Evolutionary conservation across 2,797 vertebrate species (phyloP), one percentile per base, ranked within the genome.

Genomic region (Novumbra hubbsi): DNA sequence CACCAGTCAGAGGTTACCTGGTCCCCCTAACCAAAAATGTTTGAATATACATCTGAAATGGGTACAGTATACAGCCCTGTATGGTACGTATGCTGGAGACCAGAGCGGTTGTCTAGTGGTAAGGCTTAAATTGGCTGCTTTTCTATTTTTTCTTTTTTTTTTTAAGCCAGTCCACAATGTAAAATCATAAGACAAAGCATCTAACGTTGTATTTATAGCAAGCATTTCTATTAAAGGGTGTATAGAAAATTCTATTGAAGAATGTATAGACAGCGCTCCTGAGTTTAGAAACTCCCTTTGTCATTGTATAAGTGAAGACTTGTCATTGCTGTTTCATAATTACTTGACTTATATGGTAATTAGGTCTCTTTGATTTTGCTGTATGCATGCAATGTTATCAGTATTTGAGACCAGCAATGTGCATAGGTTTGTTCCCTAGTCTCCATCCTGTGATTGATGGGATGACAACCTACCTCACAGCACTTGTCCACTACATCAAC

Each of bases 381-480:
- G 52, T 55, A 55, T 82, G 76, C 73, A 76, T 72, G 70, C 77
- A 55, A 55, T n/a, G n/a, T n/a, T n/a, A n/a, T n/a, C 50, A 55
- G 19, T n/a, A 55, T 55, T 55, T 55, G 16, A 21, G 63, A 68
- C 66, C 6, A 38, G 27, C 3, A 68, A 11, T 32, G 65, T 14
- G 11, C 24, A 3, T 27, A 55, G 15, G 14, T 41, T 34, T 2
- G 24, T 71, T 16, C 57, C 11, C 8, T 48, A 70, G 73, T 52
- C 27, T 52, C 69, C 7, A 69, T 74, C 27, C 4, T 65, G 55
- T 76, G 73, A 71, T 75, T 50, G 66, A 75, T 68, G 73, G 73
- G n/a, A 55, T 66, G 62, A 89, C 83, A 87, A 68, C 81, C 88
- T 91, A 92, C 90, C 88, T 73, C 19, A 71, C 75, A 70, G 38